These are phyloP conservation scores for Danio albolineatus DNA, from an alignment of 2,797 vertebrate genomes.

Conservation along the genomic window DNA sequence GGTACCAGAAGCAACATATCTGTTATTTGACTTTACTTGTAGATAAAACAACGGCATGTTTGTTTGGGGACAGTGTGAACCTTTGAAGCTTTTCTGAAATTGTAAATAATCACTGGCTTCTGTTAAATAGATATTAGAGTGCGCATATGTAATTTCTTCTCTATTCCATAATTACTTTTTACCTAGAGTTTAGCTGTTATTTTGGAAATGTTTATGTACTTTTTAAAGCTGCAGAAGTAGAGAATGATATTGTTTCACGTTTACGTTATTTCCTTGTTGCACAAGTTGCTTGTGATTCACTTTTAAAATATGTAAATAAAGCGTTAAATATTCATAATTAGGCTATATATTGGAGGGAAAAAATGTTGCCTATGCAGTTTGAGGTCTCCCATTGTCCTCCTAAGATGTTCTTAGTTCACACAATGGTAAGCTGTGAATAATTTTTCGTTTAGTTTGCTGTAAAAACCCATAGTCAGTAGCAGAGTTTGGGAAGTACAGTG, in stretches of 20 bases:
- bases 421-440: neutral
- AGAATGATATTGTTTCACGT: neutral
- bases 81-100: neutral
- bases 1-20: neutral
- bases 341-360: neutral
- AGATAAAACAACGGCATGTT: neutral
- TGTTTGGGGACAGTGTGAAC: slow-evolving; percentile 10
- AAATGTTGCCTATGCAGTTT: neutral
- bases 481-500: neutral
- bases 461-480: no score
- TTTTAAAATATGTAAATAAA: no score
- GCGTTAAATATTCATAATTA: neutral
- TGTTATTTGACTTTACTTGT: neutral
- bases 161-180: neutral
- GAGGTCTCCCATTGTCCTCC: neutral
- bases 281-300: no score
- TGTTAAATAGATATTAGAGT: neutral
- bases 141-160: neutral
- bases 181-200: neutral
- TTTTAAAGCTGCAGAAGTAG: neutral
- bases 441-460: neutral
- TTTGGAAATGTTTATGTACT: neutral
- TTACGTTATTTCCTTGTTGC: no score
- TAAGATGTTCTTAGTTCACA: no score
- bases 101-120: neutral